A percentile compares a stretch with the other conserved stretches of the same genome.
Conservation (phyloP, 1,140 invertebrate species). For the Ceratosolen solmsi region DNA sequence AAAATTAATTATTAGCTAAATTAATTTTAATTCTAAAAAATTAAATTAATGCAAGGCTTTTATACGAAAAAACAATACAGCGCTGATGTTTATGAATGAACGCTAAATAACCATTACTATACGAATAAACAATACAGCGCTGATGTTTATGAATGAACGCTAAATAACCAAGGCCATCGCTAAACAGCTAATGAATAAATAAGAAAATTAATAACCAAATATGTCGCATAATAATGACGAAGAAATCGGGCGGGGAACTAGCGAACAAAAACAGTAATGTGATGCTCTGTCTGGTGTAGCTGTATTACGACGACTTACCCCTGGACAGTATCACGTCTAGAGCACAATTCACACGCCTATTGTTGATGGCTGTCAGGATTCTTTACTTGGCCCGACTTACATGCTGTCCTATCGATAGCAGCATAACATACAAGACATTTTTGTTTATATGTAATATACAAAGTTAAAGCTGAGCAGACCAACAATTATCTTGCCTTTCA, state of each 20-base stretch:
- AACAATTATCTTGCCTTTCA: constrained; percentile 16
- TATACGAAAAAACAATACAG: background rate
- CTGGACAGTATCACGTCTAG: constrained; percentile 73
- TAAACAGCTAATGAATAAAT: background rate
- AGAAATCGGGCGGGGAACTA: background rate
- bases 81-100: constrained; percentile 8
- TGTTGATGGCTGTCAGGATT: constrained; percentile 71
- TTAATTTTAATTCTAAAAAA: no score
- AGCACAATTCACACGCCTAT: constrained; percentile 72
- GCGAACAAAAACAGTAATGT: constrained; percentile 4
- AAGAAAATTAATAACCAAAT: constrained; percentile 3
- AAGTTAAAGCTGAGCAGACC: background rate
- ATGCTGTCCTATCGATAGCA: constrained; percentile 73
- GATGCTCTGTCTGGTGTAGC: constrained; percentile 35
- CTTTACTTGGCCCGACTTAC: constrained; percentile 74
- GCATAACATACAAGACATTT: constrained; percentile 72
- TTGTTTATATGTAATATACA: constrained; percentile 14
- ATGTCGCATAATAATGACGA: background rate
- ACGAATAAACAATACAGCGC: background rate
- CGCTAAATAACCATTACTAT: background rate
- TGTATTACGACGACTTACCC: constrained; percentile 68
- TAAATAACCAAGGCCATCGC: background rate
- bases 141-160: constrained; percentile 8
- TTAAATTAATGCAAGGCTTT: no score
- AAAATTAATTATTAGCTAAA: no score